Conservation (phyloP, 2,113 vertebrate species). For the human (Homo sapiens) region GRCh38 chr2:56624501-56625000, state of each 20-base stretch:
- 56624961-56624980: conserved; percentile 7
- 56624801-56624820: neutral
- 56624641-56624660: neutral
- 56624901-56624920: conserved; percentile 5
- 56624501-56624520: neutral
- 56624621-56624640: neutral
- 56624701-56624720: neutral
- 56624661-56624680: neutral
- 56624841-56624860: neutral
- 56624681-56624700: neutral
- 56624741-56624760: neutral
- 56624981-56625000: neutral
- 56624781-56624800: neutral
- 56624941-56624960: conserved; percentile 45
- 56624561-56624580: neutral
- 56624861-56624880: conserved; percentile 51
- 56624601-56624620: neutral
- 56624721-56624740: neutral
- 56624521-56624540: neutral
- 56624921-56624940: conserved; percentile 36
- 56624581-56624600: neutral
- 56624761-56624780: neutral
- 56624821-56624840: neutral
- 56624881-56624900: conserved; percentile 35
- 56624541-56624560: neutral